Base-by-base conservation (phyloP, 2,888 invertebrate genomes). In the Microchrysa polita region DNA sequence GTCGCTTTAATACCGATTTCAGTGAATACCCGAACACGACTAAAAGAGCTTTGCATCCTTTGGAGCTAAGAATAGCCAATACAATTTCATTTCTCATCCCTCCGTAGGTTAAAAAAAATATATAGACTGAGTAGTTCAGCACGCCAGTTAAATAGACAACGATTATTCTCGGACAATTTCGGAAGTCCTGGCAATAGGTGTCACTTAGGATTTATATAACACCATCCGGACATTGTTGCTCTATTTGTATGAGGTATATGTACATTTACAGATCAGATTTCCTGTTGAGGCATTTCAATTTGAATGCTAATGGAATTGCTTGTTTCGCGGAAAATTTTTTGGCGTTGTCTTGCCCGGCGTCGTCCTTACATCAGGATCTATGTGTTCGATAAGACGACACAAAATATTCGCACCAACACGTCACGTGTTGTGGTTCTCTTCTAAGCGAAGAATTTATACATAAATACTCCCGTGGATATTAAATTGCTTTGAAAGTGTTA, bases 291-390 rank as follows among this genome's bases (percentile, higher is more conserved):
- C 48, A 48, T 42, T 65, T 65, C 65, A 48, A 65, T 20, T 23
- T 65, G 44, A 44, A 61, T 44, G 22, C 65, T 65, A 65, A 65
- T 65, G 65, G 65, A 22, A 65, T 65, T 44, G 61, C 23, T 40
- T 40, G 34, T 34, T n/a, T n/a, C 40, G 34, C n/a, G 48, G 48
- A 5, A 48, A n/a, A 2, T 42, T n/a, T n/a, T 34, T 34, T 7
- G 7, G 27, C 7, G 27, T 34, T 34, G 27, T 34, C 7, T 34
- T 34, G 4, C 2, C 27, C 27, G 27, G 4, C 27, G 27, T 34
- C 27, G 27, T 5, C 7, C 4, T n/a, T n/a, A n/a, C n/a, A n/a
- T n/a, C n/a, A n/a, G n/a, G n/a, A n/a, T 34, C 7, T 34, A 34
- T 34, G 4, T 7, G 27, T 34, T 34, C 27, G 27, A 7, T 34